These are phyloP conservation scores for Drosophila ercepeae DNA, from an alignment of 1,140 invertebrate species.

Conservation along the genomic window DNA sequence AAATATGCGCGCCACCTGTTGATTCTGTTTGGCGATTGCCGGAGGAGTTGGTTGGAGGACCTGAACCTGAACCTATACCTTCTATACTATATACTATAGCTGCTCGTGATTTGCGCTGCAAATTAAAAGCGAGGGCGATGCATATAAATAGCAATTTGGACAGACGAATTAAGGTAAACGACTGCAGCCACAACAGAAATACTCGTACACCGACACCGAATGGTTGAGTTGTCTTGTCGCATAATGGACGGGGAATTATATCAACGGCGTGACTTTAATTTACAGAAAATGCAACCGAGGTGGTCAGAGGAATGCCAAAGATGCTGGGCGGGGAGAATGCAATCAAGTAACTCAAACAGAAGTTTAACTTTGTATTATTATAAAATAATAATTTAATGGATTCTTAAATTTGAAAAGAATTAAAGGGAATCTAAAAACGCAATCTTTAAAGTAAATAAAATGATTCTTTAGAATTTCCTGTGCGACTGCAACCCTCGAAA, in stretches of 20 bases:
- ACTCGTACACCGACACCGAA: constrained; percentile 2
- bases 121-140: constrained; percentile 80
- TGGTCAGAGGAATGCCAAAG: constrained; percentile 1
- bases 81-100: not conserved
- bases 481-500: constrained; percentile 11
- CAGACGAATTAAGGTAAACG: constrained; percentile 78
- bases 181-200: constrained; percentile 52
- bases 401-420: too few relatives aligned
- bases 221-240: constrained; percentile 59
- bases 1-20: constrained; percentile 81
- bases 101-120: constrained; percentile 76
- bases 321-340: constrained; percentile 4
- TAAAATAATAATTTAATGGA: too few relatives aligned
- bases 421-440: too few relatives aligned
- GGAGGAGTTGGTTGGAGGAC: constrained; percentile 36
- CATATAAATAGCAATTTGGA: constrained; percentile 81
- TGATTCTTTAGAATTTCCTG: not conserved
- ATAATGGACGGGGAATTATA: constrained; percentile 66
- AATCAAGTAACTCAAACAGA: constrained; percentile 38
- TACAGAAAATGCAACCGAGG: constrained; percentile 38
- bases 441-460: not conserved
- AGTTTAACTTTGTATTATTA: not conserved
- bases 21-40: constrained; percentile 74
- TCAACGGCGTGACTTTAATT: constrained; percentile 68
- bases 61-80: constrained; percentile 18